A percentile compares a stretch with the other conserved stretches of the same genome.
Evolutionary conservation across 1,140 invertebrate genomes (phyloP).

Genomic region (Drosophila virilis): DNA sequence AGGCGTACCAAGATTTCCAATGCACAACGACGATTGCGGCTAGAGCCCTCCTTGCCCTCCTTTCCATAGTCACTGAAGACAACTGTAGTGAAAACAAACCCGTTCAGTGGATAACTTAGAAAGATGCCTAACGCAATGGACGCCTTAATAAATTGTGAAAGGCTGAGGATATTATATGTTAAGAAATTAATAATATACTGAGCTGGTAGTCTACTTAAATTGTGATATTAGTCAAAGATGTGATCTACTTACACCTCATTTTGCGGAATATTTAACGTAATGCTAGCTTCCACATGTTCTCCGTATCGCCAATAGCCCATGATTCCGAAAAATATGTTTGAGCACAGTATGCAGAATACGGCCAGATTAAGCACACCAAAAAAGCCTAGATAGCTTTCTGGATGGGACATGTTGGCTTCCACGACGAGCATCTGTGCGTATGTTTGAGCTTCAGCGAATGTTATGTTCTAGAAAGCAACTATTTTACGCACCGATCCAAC

Average conservation of each 20-base stretch:
- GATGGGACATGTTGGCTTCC: constrained; percentile 62
- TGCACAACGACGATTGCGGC: not conserved
- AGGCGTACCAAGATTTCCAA: constrained; percentile 45
- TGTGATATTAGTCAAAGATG: not conserved
- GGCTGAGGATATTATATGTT: constrained; percentile 15
- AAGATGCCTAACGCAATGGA: constrained; percentile 59
- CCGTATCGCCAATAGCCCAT: constrained; percentile 69
- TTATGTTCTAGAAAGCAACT: not conserved
- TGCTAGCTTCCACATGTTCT: constrained; percentile 54
- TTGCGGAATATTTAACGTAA: constrained; percentile 60
- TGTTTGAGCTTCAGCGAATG: not conserved
- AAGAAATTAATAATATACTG: not conserved
- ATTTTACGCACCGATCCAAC: constrained; percentile 57
- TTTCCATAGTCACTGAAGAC: constrained; percentile 50
- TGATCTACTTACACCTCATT: constrained; percentile 52
- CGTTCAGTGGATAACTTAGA: constrained; percentile 63
- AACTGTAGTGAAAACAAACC: constrained; percentile 62
- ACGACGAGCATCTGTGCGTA: constrained; percentile 62
- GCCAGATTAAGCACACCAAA: constrained; percentile 64
- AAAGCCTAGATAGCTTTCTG: constrained; percentile 52
- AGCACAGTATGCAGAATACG: constrained; percentile 56
- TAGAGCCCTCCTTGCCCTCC: too few species aligned
- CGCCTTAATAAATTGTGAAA: constrained; percentile 58
- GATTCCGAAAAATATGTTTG: constrained; percentile 61
- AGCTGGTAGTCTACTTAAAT: too few species aligned